A percentile compares a stretch with the other conserved stretches of the same genome.
phyloP scores from a whole-genome alignment of 2,888 invertebrate genomes.

The Temnothorax rugatulus region DNA sequence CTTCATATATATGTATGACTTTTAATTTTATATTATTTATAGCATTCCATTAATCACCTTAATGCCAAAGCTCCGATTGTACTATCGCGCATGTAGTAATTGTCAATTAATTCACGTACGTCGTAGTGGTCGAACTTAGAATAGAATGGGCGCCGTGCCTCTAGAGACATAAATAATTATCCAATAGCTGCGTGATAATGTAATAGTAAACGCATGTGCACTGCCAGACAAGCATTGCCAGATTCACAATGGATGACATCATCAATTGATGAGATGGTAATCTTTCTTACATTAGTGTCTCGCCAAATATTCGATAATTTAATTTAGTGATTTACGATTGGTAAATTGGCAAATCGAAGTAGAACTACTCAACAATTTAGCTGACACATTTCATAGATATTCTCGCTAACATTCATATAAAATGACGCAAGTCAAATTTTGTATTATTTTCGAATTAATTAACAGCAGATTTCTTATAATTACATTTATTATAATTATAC shows the following conservation, averaged over 20 bases:
- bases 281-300: constrained; percentile 8
- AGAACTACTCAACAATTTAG: neutral
- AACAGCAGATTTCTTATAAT: neutral
- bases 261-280: constrained; percentile 36
- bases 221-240: neutral
- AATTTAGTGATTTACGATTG: neutral
- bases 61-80: constrained; percentile 6
- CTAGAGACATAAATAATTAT: constrained; percentile 70
- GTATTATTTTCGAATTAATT: neutral
- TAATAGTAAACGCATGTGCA: constrained; percentile 42
- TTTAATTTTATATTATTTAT: neutral
- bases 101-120: constrained; percentile 67
- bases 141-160: constrained; percentile 43
- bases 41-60: neutral
- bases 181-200: constrained; percentile 48
- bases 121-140: constrained; percentile 62
- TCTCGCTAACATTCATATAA: neutral
- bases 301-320: neutral
- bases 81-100: constrained; percentile 44
- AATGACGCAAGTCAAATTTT: neutral
- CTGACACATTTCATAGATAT: neutral
- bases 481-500: neutral
- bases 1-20: neutral
- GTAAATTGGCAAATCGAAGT: neutral
- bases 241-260: constrained; percentile 13